Conservation (phyloP, 2,797 vertebrate genomes). For the Scyliorhinus canicula region DNA sequence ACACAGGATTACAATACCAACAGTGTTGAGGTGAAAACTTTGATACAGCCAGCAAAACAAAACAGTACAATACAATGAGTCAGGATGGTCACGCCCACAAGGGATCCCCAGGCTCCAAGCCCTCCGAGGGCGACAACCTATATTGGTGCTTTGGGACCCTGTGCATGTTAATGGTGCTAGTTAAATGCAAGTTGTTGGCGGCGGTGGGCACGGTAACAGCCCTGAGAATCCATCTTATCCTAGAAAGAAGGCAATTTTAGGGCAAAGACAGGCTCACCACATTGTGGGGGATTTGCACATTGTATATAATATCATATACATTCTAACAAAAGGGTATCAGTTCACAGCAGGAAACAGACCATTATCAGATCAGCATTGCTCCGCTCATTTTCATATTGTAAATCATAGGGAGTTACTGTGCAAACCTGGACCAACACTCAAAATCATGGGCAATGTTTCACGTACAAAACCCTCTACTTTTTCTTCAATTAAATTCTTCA, state of each 20-base stretch:
- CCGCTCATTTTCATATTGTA: neutral
- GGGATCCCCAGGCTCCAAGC: no score
- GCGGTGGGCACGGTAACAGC: neutral
- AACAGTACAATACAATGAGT: no score
- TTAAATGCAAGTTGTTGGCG: neutral
- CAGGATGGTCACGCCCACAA: no score
- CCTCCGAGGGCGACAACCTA: no score
- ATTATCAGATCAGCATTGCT: neutral
- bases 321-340: neutral
- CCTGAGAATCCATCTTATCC: neutral
- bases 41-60: no score
- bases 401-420: neutral
- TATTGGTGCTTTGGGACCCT: neutral
- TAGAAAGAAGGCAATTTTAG: neutral
- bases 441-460: neutral
- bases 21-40: no score
- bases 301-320: no score
- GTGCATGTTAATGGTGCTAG: neutral
- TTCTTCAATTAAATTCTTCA: neutral
- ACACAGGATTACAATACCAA: no score
- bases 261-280: neutral
- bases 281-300: no score
- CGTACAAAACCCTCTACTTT: neutral
- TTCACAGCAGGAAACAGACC: neutral
- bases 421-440: neutral